phyloP scores from a whole-genome alignment of 1,140 invertebrate species.

The Phymorhynchus buccinoides region DNA sequence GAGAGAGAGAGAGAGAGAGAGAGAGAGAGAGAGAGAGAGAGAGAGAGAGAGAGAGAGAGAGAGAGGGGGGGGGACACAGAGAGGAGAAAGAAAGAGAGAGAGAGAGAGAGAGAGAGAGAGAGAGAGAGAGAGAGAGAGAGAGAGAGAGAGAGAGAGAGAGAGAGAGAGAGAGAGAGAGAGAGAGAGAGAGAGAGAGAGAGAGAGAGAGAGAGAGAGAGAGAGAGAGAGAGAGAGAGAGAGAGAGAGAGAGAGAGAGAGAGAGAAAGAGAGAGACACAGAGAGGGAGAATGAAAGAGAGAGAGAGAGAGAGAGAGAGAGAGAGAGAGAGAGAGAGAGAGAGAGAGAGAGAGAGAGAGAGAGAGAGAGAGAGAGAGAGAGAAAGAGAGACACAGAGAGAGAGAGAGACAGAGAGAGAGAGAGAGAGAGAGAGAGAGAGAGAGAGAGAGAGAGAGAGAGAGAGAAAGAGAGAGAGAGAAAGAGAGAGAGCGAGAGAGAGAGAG shows the following conservation, averaged over 20 bases:
- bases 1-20: neutral
- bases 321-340: too few species aligned
- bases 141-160: neutral
- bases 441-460: too few species aligned
- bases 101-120: neutral
- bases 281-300: neutral
- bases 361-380: too few species aligned
- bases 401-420: too few species aligned
- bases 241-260: neutral
- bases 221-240: neutral
- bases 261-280: neutral
- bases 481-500: too few species aligned
- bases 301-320: too few species aligned
- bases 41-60: constrained; percentile 20
- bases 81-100: neutral
- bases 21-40: neutral
- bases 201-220: neutral
- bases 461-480: too few species aligned
- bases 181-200: neutral
- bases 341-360: too few species aligned
- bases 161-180: neutral
- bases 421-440: too few species aligned
- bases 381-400: too few species aligned
- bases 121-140: neutral
- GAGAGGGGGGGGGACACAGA: neutral